These are phyloP conservation scores for Maconellicoccus hirsutus DNA, from an alignment of 1,140 invertebrate species.

Conservation along the genomic window DNA sequence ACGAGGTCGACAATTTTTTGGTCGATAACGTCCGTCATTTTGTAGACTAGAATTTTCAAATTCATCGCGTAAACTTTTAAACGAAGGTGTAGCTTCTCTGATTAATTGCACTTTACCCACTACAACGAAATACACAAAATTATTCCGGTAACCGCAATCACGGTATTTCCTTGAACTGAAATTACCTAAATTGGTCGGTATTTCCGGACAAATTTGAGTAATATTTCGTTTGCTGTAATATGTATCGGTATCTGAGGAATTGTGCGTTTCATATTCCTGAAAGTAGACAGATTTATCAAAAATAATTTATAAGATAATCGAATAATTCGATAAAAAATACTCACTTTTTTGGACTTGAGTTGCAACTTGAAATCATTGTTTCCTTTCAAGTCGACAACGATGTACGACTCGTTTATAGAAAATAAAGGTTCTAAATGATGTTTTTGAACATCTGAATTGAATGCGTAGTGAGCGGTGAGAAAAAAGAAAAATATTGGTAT, in stretches of 20 bases:
- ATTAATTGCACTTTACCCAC: background rate
- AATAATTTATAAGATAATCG: no score
- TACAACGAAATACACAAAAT: background rate
- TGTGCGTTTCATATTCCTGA: background rate
- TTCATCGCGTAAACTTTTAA: conserved; percentile 4
- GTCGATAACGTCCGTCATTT: conserved; percentile 63
- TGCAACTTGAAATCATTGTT: background rate
- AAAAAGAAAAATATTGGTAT: conserved; percentile 5
- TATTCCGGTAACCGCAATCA: background rate
- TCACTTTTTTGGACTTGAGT: background rate
- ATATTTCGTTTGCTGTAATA: background rate
- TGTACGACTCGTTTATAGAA: background rate
- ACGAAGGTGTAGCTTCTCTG: background rate
- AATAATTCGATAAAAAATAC: background rate
- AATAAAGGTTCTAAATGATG: background rate
- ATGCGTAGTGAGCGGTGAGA: background rate
- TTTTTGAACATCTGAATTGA: background rate
- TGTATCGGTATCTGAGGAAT: background rate
- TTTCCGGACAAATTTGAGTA: background rate
- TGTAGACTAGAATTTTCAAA: conserved; percentile 34
- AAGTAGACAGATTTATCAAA: background rate
- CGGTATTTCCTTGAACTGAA: background rate
- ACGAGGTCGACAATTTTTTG: conserved; percentile 56
- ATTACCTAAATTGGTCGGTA: background rate
- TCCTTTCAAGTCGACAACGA: background rate